Evolutionary conservation across 1,140 invertebrate species (phyloP).

Genomic region (Halesus radiatus): DNA sequence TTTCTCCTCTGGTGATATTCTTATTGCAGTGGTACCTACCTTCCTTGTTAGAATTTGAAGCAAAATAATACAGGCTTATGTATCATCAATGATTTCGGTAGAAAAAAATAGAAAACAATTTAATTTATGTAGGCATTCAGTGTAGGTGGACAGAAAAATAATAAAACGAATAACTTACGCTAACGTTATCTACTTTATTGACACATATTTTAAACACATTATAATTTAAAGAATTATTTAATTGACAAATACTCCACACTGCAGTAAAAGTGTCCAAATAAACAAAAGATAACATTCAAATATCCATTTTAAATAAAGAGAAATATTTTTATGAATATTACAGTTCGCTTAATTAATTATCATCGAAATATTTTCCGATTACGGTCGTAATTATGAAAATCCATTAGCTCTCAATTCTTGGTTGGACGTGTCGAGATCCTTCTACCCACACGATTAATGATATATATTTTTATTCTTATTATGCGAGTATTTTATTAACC

Average conservation of each 20-base stretch:
- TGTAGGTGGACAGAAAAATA: not conserved
- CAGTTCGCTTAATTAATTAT: slow-evolving; percentile 22
- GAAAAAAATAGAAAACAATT: no score
- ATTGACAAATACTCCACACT: not conserved
- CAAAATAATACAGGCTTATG: no score
- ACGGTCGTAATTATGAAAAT: slow-evolving; percentile 24
- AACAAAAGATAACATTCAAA: slow-evolving; percentile 11
- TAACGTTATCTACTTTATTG: not conserved
- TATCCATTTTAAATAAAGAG: not conserved
- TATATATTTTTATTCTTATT: slow-evolving; percentile 24
- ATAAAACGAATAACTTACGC: not conserved
- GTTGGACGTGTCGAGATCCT: not conserved
- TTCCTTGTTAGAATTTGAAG: no score
- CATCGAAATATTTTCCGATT: slow-evolving; percentile 3
- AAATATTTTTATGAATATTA: slow-evolving; percentile 15
- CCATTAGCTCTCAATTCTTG: slow-evolving; percentile 28
- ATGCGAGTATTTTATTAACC: slow-evolving; percentile 23
- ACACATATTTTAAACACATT: not conserved
- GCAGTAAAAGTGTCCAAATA: slow-evolving; percentile 16
- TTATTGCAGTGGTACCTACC: no score
- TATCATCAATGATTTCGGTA: no score
- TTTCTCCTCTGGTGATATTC: no score
- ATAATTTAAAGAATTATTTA: slow-evolving; percentile 3
- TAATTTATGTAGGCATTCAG: no score
- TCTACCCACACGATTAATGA: slow-evolving; percentile 18